Percentiles rank a stretch among this genome's conserved stretches.
These are phyloP conservation scores for Rostratula benghalensis DNA, from an alignment of 2,113 vertebrate species.

Conservation along the genomic window DNA sequence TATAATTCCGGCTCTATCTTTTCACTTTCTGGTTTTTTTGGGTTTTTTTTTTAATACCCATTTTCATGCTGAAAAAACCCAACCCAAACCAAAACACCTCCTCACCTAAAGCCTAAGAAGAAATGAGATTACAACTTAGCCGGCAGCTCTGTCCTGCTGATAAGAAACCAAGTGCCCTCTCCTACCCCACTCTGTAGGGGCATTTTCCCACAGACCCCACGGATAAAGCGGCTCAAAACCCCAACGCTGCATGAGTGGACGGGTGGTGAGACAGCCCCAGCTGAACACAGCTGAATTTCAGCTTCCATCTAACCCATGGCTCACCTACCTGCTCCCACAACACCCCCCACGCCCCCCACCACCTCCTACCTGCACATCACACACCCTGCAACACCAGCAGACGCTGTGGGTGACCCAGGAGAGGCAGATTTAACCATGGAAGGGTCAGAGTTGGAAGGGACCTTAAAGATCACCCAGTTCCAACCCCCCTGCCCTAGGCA, in stretches of 20 bases:
- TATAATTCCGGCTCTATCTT: not conserved
- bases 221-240: not conserved
- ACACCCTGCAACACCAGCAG: rapidly evolving
- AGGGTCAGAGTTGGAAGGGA: too few species aligned
- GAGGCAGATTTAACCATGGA: too few species aligned
- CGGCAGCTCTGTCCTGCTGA: not conserved
- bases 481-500: too few species aligned
- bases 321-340: not conserved
- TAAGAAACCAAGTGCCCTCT: not conserved
- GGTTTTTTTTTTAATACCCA: too few species aligned
- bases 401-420: not conserved
- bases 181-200: rapidly evolving
- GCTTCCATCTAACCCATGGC: not conserved
- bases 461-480: too few species aligned
- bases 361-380: not conserved
- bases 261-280: not conserved
- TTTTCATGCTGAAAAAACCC: not conserved
- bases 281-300: not conserved
- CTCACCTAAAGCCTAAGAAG: not conserved
- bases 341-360: not conserved
- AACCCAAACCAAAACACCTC: not conserved
- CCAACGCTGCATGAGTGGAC: not conserved
- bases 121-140: not conserved
- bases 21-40: not conserved
- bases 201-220: not conserved